Percentiles rank a stretch among this genome's conserved stretches.
Conservation (phyloP, 2,888 invertebrate genomes). For the Epicampocera succincta region DNA sequence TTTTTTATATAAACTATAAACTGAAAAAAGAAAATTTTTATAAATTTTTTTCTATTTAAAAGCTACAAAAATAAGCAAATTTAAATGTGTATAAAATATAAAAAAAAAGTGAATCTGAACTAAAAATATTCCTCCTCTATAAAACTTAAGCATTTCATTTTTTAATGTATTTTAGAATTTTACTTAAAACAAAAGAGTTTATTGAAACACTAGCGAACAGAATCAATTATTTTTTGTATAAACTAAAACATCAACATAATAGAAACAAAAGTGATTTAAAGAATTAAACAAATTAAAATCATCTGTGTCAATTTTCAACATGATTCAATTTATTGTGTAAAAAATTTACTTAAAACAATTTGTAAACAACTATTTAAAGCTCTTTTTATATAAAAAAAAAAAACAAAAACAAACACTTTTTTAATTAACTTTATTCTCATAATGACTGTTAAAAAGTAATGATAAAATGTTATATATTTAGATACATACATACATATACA, state of each 20-base stretch:
- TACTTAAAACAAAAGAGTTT: slow-evolving; percentile 29
- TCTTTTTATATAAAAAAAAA: slow-evolving; percentile 16
- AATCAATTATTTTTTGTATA: slow-evolving; percentile 63
- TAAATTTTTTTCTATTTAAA: slow-evolving; percentile 63
- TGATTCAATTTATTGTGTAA: slow-evolving; percentile 58
- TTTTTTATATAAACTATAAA: slow-evolving; percentile 33
- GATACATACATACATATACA: slow-evolving; percentile 1
- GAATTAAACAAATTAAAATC: slow-evolving; percentile 20
- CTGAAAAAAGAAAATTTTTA: slow-evolving; percentile 48
- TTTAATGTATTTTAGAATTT: slow-evolving; percentile 65
- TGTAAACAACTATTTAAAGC: slow-evolving; percentile 44
- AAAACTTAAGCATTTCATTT: slow-evolving; percentile 67
- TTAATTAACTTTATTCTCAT: slow-evolving; percentile 2
- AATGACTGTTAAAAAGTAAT: slow-evolving; percentile 54
- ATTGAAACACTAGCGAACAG: slow-evolving; percentile 29
- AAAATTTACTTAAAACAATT: slow-evolving; percentile 25
- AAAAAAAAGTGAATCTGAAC: slow-evolving; percentile 50
- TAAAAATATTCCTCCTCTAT: slow-evolving; percentile 51
- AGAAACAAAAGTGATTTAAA: slow-evolving; percentile 43
- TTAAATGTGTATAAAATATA: slow-evolving; percentile 56
- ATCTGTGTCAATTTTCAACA: slow-evolving; percentile 67
- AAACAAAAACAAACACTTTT: not conserved
- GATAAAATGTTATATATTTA: slow-evolving; percentile 21
- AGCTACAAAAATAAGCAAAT: slow-evolving; percentile 40
- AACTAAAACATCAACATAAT: slow-evolving; percentile 24